Evolutionary conservation across 2,888 invertebrate genomes (phyloP), one percentile per base, ranked within the genome.

Genomic region (Caradrina kadenii): DNA sequence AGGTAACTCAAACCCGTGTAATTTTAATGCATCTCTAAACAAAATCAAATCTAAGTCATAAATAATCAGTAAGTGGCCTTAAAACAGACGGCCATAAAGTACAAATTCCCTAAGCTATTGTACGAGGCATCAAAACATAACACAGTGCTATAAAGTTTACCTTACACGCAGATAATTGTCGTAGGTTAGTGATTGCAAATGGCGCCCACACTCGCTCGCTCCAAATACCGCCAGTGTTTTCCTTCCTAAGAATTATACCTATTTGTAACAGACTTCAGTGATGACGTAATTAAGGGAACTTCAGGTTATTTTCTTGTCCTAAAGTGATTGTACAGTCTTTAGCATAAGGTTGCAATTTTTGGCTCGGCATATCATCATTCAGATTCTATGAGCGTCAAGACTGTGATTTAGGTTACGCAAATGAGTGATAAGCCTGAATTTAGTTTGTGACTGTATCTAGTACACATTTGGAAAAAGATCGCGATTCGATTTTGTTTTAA

Each of bases 131-230:
- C 50, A 52, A 45, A 73, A 66, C 26, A 4, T 68, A 39, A 31
- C 11, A 54, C 17, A 15, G 11, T n/a, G 21, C 39, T 19, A 22
- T 49, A 31, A 48, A 67, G 15, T 45, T 17, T 35, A 31, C 53
- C 54, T 59, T 4, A 56, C 59, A 31, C 21, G 45, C 21, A 53
- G 35, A 60, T 76, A 63, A 80, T 80, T 78, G 78, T 71, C 71
- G 63, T 79, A 79, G 81, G 78, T 79, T 71, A 76, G 76, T 80
- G 50, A 64, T 59, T 55, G 45, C 61, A 64, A 67, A 61, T 26
- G 21, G 54, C 67, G 59, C 67, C 67, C 58, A 76, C 69, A 31
- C 39, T 39, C 55, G 39, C 31, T 19, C 19, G 50, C 59, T 66
- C 19, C 31, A 48, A 79, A 79, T 53, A 63, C n/a, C 59, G 19